Evolutionary conservation across 2,113 vertebrate genomes (phyloP).

Genomic region (Motacilla tschutschensis): DNA sequence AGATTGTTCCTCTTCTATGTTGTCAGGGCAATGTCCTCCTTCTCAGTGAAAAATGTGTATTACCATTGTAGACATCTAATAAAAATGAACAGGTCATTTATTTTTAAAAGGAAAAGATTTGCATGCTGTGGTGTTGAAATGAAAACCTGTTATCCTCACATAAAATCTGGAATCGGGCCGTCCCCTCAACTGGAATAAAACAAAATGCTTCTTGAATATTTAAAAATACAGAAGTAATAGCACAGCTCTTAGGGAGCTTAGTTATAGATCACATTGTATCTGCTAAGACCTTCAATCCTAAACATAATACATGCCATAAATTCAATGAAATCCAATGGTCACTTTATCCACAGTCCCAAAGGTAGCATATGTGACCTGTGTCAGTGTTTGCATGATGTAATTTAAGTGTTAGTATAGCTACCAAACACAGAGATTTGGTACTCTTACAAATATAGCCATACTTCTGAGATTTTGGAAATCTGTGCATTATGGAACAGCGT

Average conservation of each 20-base stretch:
- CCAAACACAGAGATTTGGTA: not conserved
- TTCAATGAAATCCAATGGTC: not conserved
- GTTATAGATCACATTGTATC: not conserved
- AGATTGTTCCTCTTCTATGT: not conserved
- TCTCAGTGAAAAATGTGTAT: not conserved
- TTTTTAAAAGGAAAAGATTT: not conserved
- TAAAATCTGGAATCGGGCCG: not conserved
- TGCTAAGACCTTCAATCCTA: not conserved
- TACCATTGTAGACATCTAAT: not conserved
- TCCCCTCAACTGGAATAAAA: not conserved
- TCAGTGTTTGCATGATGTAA: not conserved
- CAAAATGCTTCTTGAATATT: not conserved
- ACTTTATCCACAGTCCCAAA: not conserved
- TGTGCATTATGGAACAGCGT: not conserved
- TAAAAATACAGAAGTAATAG: not conserved
- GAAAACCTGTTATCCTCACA: not conserved
- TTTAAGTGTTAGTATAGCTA: not conserved
- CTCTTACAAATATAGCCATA: not conserved
- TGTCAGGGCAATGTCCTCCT: slow-evolving; percentile 1
- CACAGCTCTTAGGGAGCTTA: not conserved
- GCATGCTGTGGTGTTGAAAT: not conserved
- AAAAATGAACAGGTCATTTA: slow-evolving; percentile 20
- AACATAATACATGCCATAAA: not conserved
- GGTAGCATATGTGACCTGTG: not conserved
- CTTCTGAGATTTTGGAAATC: not conserved